phyloP scores from a whole-genome alignment of 2,113 vertebrate genomes.

The Hemibagrus wyckioides region DNA sequence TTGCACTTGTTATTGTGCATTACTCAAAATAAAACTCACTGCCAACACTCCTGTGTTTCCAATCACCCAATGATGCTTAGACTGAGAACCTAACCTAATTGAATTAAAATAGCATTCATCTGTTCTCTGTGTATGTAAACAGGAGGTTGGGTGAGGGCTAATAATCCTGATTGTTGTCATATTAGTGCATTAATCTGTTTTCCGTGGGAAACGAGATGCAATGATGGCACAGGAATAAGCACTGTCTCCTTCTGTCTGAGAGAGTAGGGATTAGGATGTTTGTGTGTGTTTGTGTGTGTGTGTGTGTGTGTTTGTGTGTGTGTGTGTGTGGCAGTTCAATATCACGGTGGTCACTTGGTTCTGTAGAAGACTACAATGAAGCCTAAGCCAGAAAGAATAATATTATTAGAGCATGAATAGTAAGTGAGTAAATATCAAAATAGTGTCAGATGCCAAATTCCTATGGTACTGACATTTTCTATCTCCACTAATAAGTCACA shows the following conservation, averaged over 20 bases:
- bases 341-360: background rate
- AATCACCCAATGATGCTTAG: conserved; percentile 24
- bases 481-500: background rate
- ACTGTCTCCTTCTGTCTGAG: conserved; percentile 34
- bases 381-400: background rate
- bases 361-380: background rate
- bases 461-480: background rate
- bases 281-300: background rate
- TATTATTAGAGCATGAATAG: background rate
- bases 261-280: conserved; percentile 24
- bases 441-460: background rate
- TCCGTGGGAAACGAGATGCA: conserved; percentile 51
- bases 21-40: conserved; percentile 28
- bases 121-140: conserved; percentile 51
- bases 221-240: conserved; percentile 40
- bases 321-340: background rate
- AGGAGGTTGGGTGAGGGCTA: conserved; percentile 52
- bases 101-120: conserved; percentile 48
- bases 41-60: conserved; percentile 37
- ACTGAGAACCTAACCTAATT: conserved; percentile 32
- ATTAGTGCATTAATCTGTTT: conserved; percentile 56
- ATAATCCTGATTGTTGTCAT: conserved; percentile 52
- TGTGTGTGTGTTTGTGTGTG: conserved; percentile 3
- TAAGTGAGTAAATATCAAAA: background rate
- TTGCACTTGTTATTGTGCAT: conserved; percentile 34